Evolutionary conservation across 2,113 vertebrate genomes (phyloP).

Genomic region (Siniperca knerii): DNA sequence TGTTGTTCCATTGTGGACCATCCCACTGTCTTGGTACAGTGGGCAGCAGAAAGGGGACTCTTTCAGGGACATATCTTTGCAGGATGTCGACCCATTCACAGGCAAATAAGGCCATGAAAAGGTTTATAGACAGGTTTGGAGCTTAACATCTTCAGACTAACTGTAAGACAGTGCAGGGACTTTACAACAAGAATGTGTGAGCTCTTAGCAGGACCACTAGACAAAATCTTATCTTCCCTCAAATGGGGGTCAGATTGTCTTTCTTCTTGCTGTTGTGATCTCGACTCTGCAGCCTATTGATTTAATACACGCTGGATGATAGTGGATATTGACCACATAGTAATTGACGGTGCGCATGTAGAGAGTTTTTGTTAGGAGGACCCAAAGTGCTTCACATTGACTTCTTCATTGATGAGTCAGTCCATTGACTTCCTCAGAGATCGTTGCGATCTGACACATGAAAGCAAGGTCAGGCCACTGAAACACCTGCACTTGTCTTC

Average conservation of each 20-base stretch:
- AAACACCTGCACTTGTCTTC: constrained; percentile 17
- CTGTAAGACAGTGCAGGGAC: not conserved
- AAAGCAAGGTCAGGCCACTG: not conserved
- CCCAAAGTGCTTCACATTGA: constrained; percentile 67
- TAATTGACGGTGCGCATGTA: constrained; percentile 50
- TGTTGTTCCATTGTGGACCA: too few species aligned
- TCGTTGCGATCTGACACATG: constrained; percentile 22
- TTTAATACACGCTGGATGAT: constrained; percentile 32
- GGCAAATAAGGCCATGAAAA: too few species aligned
- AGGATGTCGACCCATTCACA: not conserved
- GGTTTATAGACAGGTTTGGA: not conserved
- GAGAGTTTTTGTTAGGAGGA: constrained; percentile 47
- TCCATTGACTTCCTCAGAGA: constrained; percentile 44
- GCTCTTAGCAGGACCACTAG: not conserved
- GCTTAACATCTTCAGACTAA: not conserved
- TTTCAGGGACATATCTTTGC: not conserved
- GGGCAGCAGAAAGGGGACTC: not conserved
- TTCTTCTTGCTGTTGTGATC: constrained; percentile 37
- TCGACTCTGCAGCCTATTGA: constrained; percentile 21
- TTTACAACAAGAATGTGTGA: not conserved
- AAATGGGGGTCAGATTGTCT: constrained; percentile 34
- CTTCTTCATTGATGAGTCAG: constrained; percentile 46
- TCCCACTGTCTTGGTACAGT: not conserved
- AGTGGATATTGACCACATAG: constrained; percentile 52
- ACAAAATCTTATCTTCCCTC: constrained; percentile 19